Base-by-base conservation (phyloP, 2,797 vertebrate species). In the Chelon auratus region DNA sequence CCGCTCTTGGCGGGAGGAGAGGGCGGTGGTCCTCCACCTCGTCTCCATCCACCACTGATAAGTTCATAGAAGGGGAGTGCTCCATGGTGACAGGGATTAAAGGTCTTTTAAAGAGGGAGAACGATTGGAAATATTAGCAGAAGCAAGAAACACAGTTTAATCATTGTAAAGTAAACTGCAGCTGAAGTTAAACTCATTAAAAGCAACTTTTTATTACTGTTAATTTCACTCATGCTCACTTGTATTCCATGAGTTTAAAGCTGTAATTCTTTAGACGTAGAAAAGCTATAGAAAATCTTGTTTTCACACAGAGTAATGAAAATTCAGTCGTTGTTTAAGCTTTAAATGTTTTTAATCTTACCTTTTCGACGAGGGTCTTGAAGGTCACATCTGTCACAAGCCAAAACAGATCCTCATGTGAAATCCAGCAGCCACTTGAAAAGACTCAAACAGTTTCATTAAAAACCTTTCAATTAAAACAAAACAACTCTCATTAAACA, bases 11-110 rank as follows among this genome's bases (percentile, higher is more conserved):
- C 0, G 83, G 89, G 18, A 93, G 83, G 70, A 93, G 90, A 33
- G 92, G 91, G 1, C 84, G 80, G 33, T 89, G 90, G 72, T 91
- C 91, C 70, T 91, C 93, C 60, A 73, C 22, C 26, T 87, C 89
- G 2, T 91, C 86, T 59, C 89, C 90, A 22, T 91, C 88, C 42
- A 80, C 77, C 63, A 71, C 82, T 3, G 90, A 84, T 52, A 87
- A 50, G 86, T 83, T 92, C 53, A 92, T 85, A 12, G 90, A 94
- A 17, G 87, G 51, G 18, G 88, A 90, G 57, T 86, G 84, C 56
- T 93, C 92, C 92, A 93, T 94, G 42, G 53, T 42, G 66, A 68
- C 18, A 42, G 6, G 50, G 40, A 15, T 62, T 47, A 55, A 15
- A 18, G 58, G 51, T 77, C 74, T 86, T 76, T 80, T 20, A 0